phyloP scores from a whole-genome alignment of 1,140 invertebrate genomes.

The Calliphora vicina region DNA sequence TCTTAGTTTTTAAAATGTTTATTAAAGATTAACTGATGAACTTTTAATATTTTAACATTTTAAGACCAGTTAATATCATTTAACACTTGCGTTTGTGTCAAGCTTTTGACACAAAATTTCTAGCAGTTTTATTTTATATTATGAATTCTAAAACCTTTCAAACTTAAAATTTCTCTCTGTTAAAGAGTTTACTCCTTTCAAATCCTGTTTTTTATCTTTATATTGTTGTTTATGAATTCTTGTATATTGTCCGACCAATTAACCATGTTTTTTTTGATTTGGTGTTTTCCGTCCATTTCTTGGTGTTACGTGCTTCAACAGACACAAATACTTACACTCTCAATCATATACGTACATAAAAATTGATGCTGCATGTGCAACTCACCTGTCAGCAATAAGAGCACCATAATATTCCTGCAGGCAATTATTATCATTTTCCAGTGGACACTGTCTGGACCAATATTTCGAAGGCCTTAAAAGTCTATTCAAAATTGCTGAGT shows the following conservation, averaged over 20 bases:
- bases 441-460: constrained; percentile 48
- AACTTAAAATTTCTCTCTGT: no score
- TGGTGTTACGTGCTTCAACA: neutral
- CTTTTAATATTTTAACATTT: no score
- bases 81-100: no score
- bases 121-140: no score
- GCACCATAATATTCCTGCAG: constrained; percentile 54
- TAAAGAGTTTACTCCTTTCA: no score
- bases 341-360: neutral
- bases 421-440: constrained; percentile 46
- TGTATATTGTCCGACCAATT: neutral
- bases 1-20: no score
- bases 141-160: no score
- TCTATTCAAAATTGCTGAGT: neutral
- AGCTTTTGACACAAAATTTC: no score
- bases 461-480: constrained; percentile 43
- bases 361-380: neutral
- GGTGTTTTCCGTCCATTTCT: neutral
- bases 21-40: no score
- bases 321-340: neutral
- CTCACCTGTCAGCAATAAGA: constrained; percentile 54
- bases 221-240: neutral
- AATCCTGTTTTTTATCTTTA: no score
- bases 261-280: constrained; percentile 4
- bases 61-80: no score